Evolutionary conservation across 37 sponge, comb jelly and placozoan species (phyloP), one percentile per base, ranked within the genome.

Genomic region (Theonella swinhoei): DNA sequence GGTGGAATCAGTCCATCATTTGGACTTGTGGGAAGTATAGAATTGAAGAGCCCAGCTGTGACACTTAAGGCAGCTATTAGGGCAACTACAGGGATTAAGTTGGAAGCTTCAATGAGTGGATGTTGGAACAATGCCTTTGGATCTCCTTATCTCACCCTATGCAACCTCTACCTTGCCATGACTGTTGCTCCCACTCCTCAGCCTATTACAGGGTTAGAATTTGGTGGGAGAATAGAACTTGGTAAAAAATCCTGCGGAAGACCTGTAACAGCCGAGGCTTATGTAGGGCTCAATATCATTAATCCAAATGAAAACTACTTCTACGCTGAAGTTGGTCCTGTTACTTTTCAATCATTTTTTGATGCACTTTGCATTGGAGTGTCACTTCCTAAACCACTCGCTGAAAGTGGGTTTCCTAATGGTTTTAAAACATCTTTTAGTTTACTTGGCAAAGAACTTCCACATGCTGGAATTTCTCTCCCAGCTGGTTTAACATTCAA

Each of bases 71-170:
- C 42, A 37, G 74, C 40, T 0, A 9, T 82, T 17, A 35, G 63
- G 31, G 29, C 62, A 24, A 61, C 31, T 9, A 36, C 69, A n/a
- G n/a, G 36, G 37, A 34, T 82, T 5, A 33, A 40, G 0, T 29
- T 82, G 63, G 74, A 82, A 24, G 37, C 61, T 40, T 31, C 73
- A 28, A 82, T 82, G 74, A 30, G 32, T 68, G 81, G 81, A 38
- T 80, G 81, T 42, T 80, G 81, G 81, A 31, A 80, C 14, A 43
- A 43, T 63, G 63, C 83, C 22, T 82, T 82, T 72, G 83, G 83
- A 1, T 26, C 62, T 22, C 17, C 33, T 7, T 32, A 31, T 29
- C 64, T 82, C 11, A 74, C 38, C 47, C 58, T 82, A 8, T 82
- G 83, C 41, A 59, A 72, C 32, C 38, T 82, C 5, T 62, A 31